Evolutionary conservation across 2,888 invertebrate genomes (phyloP).

Genomic region (Ornithoptera priamus): DNA sequence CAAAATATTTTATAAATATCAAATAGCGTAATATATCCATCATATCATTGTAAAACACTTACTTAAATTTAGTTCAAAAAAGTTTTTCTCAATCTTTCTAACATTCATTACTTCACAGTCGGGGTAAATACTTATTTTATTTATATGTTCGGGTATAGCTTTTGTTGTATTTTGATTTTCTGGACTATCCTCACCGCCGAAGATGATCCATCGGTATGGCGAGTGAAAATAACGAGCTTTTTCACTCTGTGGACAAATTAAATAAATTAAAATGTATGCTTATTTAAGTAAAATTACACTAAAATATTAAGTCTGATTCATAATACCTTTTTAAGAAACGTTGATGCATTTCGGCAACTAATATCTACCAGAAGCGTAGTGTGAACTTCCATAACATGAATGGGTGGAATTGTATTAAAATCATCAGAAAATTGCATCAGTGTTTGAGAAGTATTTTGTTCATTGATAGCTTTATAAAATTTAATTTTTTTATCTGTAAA

Average conservation of each 20-base stretch:
- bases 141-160: conserved; percentile 42
- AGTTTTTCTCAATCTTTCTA: conserved; percentile 1
- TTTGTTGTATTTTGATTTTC: conserved; percentile 31
- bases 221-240: conserved; percentile 49
- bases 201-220: conserved; percentile 64
- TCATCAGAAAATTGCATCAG: conserved; percentile 48
- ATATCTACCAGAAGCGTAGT: conserved; percentile 58
- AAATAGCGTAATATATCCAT: not conserved
- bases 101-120: conserved; percentile 44
- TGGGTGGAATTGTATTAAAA: conserved; percentile 37
- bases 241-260: conserved; percentile 42
- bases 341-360: conserved; percentile 47
- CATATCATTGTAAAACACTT: conserved; percentile 8
- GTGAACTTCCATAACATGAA: conserved; percentile 49
- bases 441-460: conserved; percentile 40
- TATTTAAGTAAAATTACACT: too few relatives aligned
- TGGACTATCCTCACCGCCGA: conserved; percentile 33
- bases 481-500: conserved; percentile 51
- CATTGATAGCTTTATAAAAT: conserved; percentile 46
- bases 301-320: not conserved
- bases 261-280: conserved; percentile 1
- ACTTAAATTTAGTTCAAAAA: conserved; percentile 21
- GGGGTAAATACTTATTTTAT: conserved; percentile 47
- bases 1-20: not conserved
- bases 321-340: conserved; percentile 48